phyloP scores from a whole-genome alignment of 2,888 invertebrate genomes.

The Notodonta dromedarius region DNA sequence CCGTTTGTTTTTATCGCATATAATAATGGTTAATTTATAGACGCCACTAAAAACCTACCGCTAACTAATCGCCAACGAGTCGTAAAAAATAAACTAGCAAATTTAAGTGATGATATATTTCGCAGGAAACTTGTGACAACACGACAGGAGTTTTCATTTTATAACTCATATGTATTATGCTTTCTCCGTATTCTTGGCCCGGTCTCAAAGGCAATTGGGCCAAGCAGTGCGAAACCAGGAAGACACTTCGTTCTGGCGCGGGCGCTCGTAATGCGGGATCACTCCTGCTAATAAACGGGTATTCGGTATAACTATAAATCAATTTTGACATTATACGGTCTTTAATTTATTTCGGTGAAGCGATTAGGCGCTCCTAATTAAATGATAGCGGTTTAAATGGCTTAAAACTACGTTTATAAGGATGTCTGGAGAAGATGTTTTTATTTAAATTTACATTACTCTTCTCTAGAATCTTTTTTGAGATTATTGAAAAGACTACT shows the following conservation, averaged over 20 bases:
- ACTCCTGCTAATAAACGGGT: constrained; percentile 44
- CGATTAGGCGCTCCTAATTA: constrained; percentile 29
- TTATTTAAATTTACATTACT: no score
- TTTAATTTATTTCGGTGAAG: constrained; percentile 20
- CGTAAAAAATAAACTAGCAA: constrained; percentile 30
- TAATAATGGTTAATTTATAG: neutral
- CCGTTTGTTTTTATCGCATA: neutral
- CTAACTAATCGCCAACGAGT: constrained; percentile 22
- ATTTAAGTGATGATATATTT: constrained; percentile 54
- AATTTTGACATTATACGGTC: constrained; percentile 19
- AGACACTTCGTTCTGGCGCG: constrained; percentile 52
- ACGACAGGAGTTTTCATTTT: constrained; percentile 54
- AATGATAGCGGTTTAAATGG: constrained; percentile 18
- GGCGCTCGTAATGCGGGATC: constrained; percentile 34
- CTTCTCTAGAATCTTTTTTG: no score
- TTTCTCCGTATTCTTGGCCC: constrained; percentile 77
- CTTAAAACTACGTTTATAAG: neutral
- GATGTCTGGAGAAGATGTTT: neutral
- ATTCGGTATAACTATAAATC: constrained; percentile 41
- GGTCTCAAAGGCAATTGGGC: constrained; percentile 73
- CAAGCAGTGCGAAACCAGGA: constrained; percentile 63
- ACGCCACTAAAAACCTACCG: neutral
- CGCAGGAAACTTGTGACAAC: constrained; percentile 61
- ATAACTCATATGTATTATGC: constrained; percentile 61
- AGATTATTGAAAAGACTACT: no score